phyloP scores from a whole-genome alignment of 2,797 vertebrate species.

The Sarcophilus harrisii region DNA sequence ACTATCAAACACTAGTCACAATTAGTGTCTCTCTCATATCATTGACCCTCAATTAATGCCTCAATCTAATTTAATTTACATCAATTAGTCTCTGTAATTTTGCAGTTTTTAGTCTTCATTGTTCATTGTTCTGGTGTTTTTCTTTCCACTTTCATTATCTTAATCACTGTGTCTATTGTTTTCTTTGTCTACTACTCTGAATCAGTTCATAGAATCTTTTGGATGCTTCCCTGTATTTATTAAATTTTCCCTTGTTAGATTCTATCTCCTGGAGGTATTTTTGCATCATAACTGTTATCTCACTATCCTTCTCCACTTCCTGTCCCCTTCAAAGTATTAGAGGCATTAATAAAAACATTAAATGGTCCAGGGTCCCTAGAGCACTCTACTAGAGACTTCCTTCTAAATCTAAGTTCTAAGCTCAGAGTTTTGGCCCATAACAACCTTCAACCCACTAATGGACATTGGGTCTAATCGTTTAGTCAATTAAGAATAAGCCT shows the following conservation, averaged over 20 bases:
- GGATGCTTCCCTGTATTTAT: neutral
- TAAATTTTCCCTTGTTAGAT: neutral
- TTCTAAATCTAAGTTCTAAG: neutral
- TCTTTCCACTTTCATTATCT: neutral
- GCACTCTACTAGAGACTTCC: neutral
- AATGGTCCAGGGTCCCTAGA: neutral
- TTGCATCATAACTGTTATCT: neutral
- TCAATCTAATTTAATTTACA: neutral
- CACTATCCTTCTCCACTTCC: neutral
- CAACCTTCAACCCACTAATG: neutral
- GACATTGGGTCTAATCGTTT: neutral
- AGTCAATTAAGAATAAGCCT: neutral
- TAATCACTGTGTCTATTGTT: neutral
- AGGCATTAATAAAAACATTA: neutral
- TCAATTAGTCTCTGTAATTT: neutral
- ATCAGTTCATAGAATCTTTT: neutral
- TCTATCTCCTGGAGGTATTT: neutral
- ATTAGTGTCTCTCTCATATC: neutral
- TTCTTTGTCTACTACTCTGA: neutral
- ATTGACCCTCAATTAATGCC: neutral
- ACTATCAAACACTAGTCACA: neutral
- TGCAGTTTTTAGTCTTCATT: neutral
- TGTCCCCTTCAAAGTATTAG: neutral
- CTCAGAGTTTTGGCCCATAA: too few relatives aligned
- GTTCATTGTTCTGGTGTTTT: neutral